Conservation (phyloP, 2,888 invertebrate species). For the Metallyticus violacea region DNA sequence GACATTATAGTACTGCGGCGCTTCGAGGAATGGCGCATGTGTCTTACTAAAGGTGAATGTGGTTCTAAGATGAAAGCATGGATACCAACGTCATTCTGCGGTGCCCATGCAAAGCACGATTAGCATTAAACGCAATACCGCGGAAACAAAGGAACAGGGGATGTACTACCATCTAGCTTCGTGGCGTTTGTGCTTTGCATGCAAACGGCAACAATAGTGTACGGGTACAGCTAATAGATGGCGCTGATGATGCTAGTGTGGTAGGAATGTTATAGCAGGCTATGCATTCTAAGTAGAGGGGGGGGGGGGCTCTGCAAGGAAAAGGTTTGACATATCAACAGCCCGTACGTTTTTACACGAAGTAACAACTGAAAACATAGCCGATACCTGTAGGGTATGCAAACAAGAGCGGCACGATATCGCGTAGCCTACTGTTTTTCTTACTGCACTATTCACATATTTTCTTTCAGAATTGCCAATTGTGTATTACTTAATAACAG, state of each 20-base stretch:
- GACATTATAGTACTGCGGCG: no score
- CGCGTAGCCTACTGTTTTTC: background rate
- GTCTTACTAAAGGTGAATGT: background rate
- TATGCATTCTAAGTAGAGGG: background rate
- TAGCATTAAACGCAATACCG: background rate
- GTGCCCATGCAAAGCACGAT: background rate
- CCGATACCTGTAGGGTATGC: background rate
- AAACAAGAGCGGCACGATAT: background rate
- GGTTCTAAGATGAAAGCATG: background rate
- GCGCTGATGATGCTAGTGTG: no score
- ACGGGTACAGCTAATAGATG: background rate
- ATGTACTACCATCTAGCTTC: no score
- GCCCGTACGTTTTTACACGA: background rate
- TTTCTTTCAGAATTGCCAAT: no score
- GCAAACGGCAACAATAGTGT: background rate
- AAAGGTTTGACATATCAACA: background rate
- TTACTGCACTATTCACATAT: no score
- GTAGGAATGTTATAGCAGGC: background rate
- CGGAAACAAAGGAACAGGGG: background rate
- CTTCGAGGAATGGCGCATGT: no score
- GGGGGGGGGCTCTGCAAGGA: background rate
- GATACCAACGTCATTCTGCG: background rate
- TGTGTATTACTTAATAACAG: no score
- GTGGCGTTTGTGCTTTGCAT: background rate
- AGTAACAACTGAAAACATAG: background rate